Percentiles rank a stretch among this genome's conserved stretches.
Conservation (phyloP, 1,140 invertebrate genomes). For the Parasteatoda tepidariorum region DNA sequence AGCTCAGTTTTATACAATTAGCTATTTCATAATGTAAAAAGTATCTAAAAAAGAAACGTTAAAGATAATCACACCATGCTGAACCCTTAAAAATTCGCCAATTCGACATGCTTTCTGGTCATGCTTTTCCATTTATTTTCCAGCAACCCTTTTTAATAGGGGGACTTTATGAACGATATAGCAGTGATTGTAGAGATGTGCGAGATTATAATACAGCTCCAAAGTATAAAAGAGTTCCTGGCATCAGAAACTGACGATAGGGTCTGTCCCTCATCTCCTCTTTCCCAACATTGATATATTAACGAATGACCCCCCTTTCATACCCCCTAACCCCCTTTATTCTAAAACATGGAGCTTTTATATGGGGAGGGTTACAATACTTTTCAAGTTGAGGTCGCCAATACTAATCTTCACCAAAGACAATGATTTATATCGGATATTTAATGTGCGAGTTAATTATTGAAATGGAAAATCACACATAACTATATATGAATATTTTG, state of each 20-base stretch:
- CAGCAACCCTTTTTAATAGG: constrained; percentile 45
- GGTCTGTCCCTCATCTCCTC: constrained; percentile 33
- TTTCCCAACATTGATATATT: constrained; percentile 25
- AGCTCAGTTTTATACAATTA: too few relatives aligned
- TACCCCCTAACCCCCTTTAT: not conserved
- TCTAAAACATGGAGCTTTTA: constrained; percentile 31
- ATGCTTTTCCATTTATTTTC: not conserved
- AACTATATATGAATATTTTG: not conserved
- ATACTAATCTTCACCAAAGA: not conserved
- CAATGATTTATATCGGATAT: not conserved
- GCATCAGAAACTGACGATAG: constrained; percentile 51
- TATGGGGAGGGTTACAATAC: constrained; percentile 20
- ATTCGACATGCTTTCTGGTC: not conserved
- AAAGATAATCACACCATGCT: too few relatives aligned
- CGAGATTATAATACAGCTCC: constrained; percentile 15
- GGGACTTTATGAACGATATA: constrained; percentile 9
- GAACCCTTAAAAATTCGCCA: not conserved
- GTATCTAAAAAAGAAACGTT: too few relatives aligned
- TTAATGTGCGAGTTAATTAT: not conserved
- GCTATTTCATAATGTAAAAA: too few relatives aligned
- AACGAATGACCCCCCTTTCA: constrained; percentile 34
- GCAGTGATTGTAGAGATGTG: constrained; percentile 44
- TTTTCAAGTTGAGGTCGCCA: not conserved
- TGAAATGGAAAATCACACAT: not conserved
- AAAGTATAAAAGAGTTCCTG: constrained; percentile 36